These are phyloP conservation scores for Drosophila parvula DNA, from an alignment of 1,140 invertebrate species.

Conservation along the genomic window DNA sequence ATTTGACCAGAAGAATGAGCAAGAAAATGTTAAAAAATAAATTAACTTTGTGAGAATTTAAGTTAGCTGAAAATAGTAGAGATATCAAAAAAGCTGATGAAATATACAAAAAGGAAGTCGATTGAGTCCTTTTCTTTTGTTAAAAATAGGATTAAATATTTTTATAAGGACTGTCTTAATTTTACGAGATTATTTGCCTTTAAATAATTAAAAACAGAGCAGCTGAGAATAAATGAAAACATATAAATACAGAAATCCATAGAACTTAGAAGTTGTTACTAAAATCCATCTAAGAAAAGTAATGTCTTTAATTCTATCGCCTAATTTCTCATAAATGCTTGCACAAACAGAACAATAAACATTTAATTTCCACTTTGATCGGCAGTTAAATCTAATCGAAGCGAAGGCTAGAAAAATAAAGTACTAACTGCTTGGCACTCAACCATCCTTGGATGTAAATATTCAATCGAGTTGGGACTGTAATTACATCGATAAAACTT, in stretches of 20 bases:
- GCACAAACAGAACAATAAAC: background rate
- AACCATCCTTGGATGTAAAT: constrained; percentile 7
- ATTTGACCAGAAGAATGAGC: too few species aligned
- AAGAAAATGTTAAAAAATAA: background rate
- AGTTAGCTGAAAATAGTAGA: background rate
- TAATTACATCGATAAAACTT: constrained; percentile 44
- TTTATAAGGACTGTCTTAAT: background rate
- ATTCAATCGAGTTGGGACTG: constrained; percentile 26
- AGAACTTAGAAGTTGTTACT: background rate
- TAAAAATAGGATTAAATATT: background rate
- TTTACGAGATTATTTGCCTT: background rate
- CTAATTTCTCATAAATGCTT: background rate
- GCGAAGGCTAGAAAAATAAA: constrained; percentile 7
- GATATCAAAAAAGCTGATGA: background rate
- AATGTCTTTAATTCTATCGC: background rate
- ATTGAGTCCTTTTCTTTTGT: background rate
- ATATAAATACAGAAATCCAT: background rate
- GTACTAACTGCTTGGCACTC: too few species aligned
- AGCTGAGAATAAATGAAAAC: background rate
- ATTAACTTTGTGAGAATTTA: too few species aligned
- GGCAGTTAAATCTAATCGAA: background rate
- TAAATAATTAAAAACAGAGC: background rate
- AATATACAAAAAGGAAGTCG: background rate
- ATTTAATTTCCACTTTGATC: too few species aligned
- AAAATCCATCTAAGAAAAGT: background rate